Evolutionary conservation across 2,888 invertebrate genomes (phyloP).

Genomic region (Lacanobia wlatinum): DNA sequence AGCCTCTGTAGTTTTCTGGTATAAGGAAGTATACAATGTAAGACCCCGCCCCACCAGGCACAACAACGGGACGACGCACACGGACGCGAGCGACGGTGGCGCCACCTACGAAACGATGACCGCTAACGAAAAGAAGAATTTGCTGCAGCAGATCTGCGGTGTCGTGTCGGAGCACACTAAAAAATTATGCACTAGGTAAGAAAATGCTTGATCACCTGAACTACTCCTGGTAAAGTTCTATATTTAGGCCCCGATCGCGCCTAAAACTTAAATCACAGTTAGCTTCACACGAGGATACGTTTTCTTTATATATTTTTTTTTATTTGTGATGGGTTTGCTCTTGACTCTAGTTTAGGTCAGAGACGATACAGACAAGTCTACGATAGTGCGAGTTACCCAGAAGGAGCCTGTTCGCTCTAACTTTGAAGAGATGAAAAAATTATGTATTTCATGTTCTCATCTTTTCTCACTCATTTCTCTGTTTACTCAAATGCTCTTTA

Average conservation of each 20-base stretch:
- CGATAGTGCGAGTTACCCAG: too few relatives aligned
- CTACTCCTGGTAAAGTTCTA: too few relatives aligned
- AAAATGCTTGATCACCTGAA: not conserved
- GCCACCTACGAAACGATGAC: conserved; percentile 92
- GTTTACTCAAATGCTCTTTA: not conserved
- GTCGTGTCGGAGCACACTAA: conserved; percentile 94
- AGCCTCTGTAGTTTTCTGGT: not conserved
- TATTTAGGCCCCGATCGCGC: too few relatives aligned
- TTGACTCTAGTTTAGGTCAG: too few relatives aligned
- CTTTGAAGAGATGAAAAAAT: too few relatives aligned
- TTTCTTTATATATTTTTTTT: not conserved
- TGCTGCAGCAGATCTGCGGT: conserved; percentile 93
- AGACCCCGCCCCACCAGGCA: conserved; percentile 71
- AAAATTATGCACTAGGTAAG: conserved; percentile 92
- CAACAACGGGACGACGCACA: conserved; percentile 82
- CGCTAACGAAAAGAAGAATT: conserved; percentile 91
- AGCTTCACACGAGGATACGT: not conserved
- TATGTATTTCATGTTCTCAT: too few relatives aligned
- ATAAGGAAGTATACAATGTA: not conserved
- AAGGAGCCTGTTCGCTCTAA: too few relatives aligned
- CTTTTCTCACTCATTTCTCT: not conserved
- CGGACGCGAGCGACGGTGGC: conserved; percentile 89
- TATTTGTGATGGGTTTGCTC: too few relatives aligned
- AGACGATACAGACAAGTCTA: too few relatives aligned
- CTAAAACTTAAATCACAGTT: too few relatives aligned